Percentiles rank a stretch among this genome's conserved stretches.
phyloP scores from a whole-genome alignment of 2,888 invertebrate genomes.

The Mycalesis mineus region DNA sequence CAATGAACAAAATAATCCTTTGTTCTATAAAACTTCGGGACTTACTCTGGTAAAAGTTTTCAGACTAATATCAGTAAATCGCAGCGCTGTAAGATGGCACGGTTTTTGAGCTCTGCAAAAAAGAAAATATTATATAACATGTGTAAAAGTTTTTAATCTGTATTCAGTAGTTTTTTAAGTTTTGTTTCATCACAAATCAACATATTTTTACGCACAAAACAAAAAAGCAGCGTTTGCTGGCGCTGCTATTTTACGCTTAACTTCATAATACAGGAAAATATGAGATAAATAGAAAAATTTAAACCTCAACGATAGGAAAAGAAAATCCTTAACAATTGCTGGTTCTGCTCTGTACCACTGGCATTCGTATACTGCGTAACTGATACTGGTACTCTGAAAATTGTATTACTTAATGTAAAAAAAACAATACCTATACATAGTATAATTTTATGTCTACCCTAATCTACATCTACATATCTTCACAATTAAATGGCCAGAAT shows the following conservation, averaged over 20 bases:
- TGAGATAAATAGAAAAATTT: no score
- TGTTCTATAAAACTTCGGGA: background rate
- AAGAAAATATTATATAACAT: no score
- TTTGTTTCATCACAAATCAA: no score
- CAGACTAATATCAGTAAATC: constrained; percentile 46
- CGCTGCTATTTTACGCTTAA: no score
- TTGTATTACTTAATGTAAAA: background rate
- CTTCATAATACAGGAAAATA: no score
- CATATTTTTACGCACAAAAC: no score
- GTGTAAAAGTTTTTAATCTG: no score
- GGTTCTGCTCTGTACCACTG: constrained; percentile 45
- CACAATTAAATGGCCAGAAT: no score
- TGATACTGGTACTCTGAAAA: constrained; percentile 45
- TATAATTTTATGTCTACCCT: no score
- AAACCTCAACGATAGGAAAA: constrained; percentile 49
- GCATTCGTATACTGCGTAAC: constrained; percentile 46
- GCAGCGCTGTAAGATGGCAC: constrained; percentile 48
- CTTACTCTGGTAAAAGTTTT: constrained; percentile 46
- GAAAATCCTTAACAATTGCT: constrained; percentile 40
- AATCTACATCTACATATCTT: no score
- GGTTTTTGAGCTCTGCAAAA: constrained; percentile 48
- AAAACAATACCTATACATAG: background rate
- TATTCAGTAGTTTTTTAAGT: no score
- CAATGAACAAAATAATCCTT: background rate
- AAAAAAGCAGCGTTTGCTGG: no score